Evolutionary conservation across 2,113 vertebrate genomes (phyloP).

Genomic region (Meles meles): DNA sequence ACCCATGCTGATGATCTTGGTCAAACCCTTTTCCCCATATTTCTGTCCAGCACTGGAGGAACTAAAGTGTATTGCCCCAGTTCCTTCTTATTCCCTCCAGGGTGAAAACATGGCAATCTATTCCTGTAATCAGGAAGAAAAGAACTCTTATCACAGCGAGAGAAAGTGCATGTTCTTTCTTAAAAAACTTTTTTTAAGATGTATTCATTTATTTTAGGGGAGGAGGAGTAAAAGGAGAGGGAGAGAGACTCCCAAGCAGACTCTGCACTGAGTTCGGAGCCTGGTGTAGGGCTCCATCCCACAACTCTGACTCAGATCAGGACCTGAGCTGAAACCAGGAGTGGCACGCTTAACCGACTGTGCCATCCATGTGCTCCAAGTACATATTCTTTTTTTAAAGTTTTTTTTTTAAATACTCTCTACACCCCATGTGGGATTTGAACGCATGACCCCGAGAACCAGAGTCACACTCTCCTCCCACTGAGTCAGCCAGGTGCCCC

Average conservation of each 20-base stretch:
- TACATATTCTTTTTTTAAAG: background rate
- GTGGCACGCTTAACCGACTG: background rate
- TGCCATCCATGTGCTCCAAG: background rate
- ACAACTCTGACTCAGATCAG: no score
- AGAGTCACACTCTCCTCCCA: background rate
- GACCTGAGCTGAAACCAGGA: background rate
- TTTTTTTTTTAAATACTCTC: background rate
- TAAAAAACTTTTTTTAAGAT: background rate
- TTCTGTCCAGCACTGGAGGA: background rate
- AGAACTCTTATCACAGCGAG: background rate
- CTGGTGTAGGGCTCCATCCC: background rate
- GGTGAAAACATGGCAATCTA: background rate
- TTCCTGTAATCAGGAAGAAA: background rate
- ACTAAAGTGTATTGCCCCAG: background rate
- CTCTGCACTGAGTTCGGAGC: background rate
- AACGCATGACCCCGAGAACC: background rate
- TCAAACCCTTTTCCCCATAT: background rate
- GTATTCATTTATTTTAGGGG: background rate
- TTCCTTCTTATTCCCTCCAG: background rate
- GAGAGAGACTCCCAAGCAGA: background rate
- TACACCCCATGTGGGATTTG: background rate
- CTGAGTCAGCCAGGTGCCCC: background rate
- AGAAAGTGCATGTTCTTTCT: background rate
- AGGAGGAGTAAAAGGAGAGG: background rate
- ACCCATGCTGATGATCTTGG: background rate